Evolutionary conservation across 2,888 invertebrate species (phyloP).

Genomic region (Eupithecia inturbata): DNA sequence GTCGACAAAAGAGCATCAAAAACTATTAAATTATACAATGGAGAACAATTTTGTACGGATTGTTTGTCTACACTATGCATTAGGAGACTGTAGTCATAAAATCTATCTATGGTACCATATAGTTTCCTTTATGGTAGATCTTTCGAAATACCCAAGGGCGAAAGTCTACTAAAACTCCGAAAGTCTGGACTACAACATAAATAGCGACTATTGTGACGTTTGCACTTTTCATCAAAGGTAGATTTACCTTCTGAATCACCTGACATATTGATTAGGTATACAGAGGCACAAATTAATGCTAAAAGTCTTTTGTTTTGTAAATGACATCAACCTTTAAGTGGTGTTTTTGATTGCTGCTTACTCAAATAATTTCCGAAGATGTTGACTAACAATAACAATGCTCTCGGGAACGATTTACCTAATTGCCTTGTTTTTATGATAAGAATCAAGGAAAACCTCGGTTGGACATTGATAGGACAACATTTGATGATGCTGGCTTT

Average conservation of each 20-base stretch:
- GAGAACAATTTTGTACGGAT: not conserved
- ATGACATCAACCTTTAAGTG: conserved; percentile 34
- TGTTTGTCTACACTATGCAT: not conserved
- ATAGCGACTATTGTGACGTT: not conserved
- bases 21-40: not conserved
- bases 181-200: not conserved
- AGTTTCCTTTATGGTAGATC: too few relatives aligned
- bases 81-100: not conserved
- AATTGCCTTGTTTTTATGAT: conserved; percentile 27
- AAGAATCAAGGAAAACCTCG: conserved; percentile 29
- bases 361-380: conserved; percentile 21
- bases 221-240: not conserved
- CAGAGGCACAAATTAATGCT: conserved; percentile 10
- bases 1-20: not conserved
- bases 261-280: conserved; percentile 3
- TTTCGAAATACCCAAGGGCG: too few relatives aligned
- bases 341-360: not conserved
- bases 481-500: conserved; percentile 28
- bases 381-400: conserved; percentile 33
- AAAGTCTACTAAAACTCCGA: too few relatives aligned
- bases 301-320: conserved; percentile 14
- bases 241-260: conserved; percentile 8
- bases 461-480: conserved; percentile 30
- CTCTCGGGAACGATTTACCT: conserved; percentile 19
- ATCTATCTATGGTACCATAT: not conserved